Percentiles rank a stretch among this genome's conserved stretches.
Evolutionary conservation across 2,113 vertebrate species (phyloP).

Genomic region (Lasiurus cinereus): DNA sequence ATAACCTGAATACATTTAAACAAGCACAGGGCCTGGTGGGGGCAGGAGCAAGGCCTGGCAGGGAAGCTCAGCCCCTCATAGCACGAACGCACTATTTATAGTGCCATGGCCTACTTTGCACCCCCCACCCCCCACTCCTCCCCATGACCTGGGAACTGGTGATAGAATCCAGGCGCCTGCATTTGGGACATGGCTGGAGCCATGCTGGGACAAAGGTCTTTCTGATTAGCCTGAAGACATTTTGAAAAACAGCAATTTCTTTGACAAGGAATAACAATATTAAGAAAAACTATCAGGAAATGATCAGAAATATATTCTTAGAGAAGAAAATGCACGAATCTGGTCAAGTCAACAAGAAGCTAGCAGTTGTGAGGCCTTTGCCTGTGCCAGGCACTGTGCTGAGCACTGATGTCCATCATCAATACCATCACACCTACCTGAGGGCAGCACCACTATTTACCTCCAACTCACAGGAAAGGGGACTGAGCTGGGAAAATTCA

Average conservation of each 20-base stretch:
- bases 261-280: background rate
- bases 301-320: background rate
- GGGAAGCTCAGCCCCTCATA: conserved; percentile 43
- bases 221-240: conserved; percentile 27
- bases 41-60: background rate
- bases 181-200: conserved; percentile 39
- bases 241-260: conserved; percentile 60
- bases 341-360: background rate
- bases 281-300: background rate
- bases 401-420: background rate
- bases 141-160: conserved; percentile 14
- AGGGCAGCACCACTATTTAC: background rate
- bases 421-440: background rate
- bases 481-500: background rate
- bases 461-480: background rate
- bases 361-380: background rate
- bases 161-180: conserved; percentile 53
- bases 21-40: background rate
- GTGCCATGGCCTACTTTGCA: conserved; percentile 62
- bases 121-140: background rate
- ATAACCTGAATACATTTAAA: conserved; percentile 13
- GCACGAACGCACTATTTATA: conserved; percentile 66
- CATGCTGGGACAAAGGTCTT: conserved; percentile 55
- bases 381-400: background rate
- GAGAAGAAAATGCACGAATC: background rate